Evolutionary conservation across 2,888 invertebrate genomes (phyloP), one percentile per base, ranked within the genome.

Genomic region (Steinernema carpocapsae): DNA sequence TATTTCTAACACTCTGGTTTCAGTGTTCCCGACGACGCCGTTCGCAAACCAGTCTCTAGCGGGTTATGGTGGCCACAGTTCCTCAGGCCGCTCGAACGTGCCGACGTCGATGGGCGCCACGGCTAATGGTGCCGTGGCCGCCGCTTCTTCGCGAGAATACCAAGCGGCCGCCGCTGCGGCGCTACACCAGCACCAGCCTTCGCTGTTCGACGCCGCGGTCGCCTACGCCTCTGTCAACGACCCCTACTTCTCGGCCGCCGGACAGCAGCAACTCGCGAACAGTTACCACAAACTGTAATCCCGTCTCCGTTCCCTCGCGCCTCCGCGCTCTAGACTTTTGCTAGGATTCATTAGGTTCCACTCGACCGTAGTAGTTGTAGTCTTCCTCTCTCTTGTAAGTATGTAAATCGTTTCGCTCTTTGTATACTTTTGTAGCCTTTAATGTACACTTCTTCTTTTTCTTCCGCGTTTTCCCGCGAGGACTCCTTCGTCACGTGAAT

Each of bases 141-240:
- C 56, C 17, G 32, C 64, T 17, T 45, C 71, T 12, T 19, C 29
- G 6, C 22, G 72, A 2, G 48, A 72, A 26, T 71, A 26, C 48
- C 48, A 71, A 29, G 71, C 45, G 56, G 48, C 48, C n/a, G 80
- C 80, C 0, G 80, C 79, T 1, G 82, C 77, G 2, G 82, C 83
- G 56, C 32, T 74, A 14, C 76, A 73, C 46, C 82, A 82, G 26
- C 80, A 80, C 71, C 82, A 83, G 52, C 80, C 83, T 26, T 80
- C 82, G 17, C 82, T 74, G 3, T 78, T 72, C 70, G 75, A 75
- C 51, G 75, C 75, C 48, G 75, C 75, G 14, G 42, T 75, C 29
- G 76, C 76, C 45, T 75, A 75, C 71, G 75, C 75, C 32, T 22
- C 45, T 19, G 70, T 56, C 22, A 42, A 46, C 74, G 75, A 75